Base-by-base conservation (phyloP, 2,888 invertebrate species). In the Sussaba pulchella region DNA sequence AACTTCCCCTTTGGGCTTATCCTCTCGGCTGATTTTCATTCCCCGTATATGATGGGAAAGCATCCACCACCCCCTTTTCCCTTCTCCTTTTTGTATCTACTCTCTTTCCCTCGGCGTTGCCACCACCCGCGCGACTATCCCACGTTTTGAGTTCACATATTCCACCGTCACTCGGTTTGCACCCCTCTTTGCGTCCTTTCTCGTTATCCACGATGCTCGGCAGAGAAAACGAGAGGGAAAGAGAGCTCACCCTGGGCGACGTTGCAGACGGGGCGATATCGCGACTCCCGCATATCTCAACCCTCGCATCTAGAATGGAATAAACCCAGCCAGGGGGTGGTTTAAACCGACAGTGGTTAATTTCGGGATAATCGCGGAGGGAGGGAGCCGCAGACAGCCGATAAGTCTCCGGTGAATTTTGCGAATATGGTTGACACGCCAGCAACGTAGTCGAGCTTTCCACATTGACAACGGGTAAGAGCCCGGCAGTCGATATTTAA, bases 281-380 rank as follows among this genome's bases (percentile, higher is more conserved):
- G 41, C n/a, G 26, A 45, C 10, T 4, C 6, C 9, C 43, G 24
- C 43, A 36, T 89, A 90, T 90, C 89, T 89, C 87, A 87, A 74
- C 85, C 86, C 87, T 89, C 88, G 88, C 87, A 89, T 90, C 88
- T 87, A 86, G 88, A 89, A 90, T 89, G 88, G 87, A 89, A 89
- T 89, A 85, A 89, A 89, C n/a, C n/a, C n/a, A n/a, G n/a, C n/a
- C n/a, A n/a, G n/a, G 88, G 83, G 85, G 63, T 39, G n/a, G 45
- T 82, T 84, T 85, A 85, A 87, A 88, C 85, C 86, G 86, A 86
- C 85, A 82, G 84, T 87, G 85, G 88, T 88, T 88, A 87, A 89
- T 88, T 89, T 87, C 85, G 82, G 85, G 85, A 87, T 88, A 85
- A 88, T 83, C 86, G 83, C 66, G 39, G 66, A 54, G 63, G 75